Evolutionary conservation across 1,140 invertebrate genomes (phyloP).

Genomic region (Euschistus heros): DNA sequence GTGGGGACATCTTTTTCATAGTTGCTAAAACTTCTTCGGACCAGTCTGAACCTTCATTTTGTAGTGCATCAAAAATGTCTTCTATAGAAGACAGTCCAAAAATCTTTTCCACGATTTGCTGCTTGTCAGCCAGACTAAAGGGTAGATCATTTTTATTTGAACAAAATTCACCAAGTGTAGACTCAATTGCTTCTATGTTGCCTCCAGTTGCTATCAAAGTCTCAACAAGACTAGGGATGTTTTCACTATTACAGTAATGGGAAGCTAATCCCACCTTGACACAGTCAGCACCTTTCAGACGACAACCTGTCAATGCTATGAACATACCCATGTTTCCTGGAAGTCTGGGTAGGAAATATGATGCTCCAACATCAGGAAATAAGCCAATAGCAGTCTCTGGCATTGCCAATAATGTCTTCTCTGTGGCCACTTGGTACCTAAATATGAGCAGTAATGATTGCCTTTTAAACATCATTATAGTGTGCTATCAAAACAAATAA

Average conservation of each 20-base stretch:
- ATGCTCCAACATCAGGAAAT: slow-evolving; percentile 95
- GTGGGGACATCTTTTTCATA: slow-evolving; percentile 81
- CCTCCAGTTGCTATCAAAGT: slow-evolving; percentile 23
- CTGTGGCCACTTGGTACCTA: slow-evolving; percentile 84
- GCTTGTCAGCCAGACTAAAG: slow-evolving; percentile 62
- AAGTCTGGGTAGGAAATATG: slow-evolving; percentile 81
- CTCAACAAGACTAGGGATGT: slow-evolving; percentile 48
- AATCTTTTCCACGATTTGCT: slow-evolving; percentile 70
- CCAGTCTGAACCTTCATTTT: slow-evolving; percentile 70
- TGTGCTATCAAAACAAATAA: too few species aligned
- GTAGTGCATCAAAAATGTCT: slow-evolving; percentile 66
- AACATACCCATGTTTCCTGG: slow-evolving; percentile 78
- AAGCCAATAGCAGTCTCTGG: slow-evolving; percentile 90
- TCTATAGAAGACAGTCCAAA: slow-evolving; percentile 69
- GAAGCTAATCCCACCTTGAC: slow-evolving; percentile 85
- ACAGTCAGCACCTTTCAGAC: slow-evolving; percentile 77
- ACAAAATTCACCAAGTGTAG: slow-evolving; percentile 27
- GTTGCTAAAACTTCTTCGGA: slow-evolving; percentile 54
- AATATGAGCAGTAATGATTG: too few species aligned
- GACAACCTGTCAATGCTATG: slow-evolving; percentile 46
- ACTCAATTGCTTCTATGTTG: slow-evolving; percentile 20
- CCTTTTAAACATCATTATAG: too few species aligned
- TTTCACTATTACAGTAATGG: slow-evolving; percentile 67
- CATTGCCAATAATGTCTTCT: slow-evolving; percentile 96
- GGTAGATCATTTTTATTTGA: slow-evolving; percentile 29